Percentiles rank a stretch among this genome's conserved stretches.
phyloP scores from a whole-genome alignment of 2,888 invertebrate genomes.

The Pheosia gnoma region DNA sequence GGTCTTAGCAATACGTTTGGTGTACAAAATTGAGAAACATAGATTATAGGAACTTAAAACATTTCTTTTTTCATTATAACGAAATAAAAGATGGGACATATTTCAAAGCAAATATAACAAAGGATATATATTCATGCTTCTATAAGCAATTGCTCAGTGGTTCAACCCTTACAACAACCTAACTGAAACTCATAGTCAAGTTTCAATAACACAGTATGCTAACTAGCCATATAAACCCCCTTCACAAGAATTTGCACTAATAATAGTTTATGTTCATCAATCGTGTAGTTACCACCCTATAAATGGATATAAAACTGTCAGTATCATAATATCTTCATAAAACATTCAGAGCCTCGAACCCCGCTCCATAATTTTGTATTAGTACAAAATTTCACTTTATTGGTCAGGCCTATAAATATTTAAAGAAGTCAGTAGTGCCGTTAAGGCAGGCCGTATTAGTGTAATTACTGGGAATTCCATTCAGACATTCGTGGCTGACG shows the following conservation, averaged over 20 bases:
- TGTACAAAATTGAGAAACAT: no score
- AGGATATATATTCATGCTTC: no score
- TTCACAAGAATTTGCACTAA: not conserved
- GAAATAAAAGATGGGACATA: no score
- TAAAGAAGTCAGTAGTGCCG: constrained; percentile 41
- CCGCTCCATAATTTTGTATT: constrained; percentile 24
- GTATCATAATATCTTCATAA: constrained; percentile 2
- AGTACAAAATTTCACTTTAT: constrained; percentile 34
- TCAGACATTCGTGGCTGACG: constrained; percentile 5
- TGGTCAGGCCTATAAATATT: constrained; percentile 37
- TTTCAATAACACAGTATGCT: no score
- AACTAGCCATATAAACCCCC: no score
- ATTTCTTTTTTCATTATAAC: no score
- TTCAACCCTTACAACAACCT: no score
- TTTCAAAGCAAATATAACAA: no score
- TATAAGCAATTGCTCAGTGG: no score
- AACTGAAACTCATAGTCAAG: no score
- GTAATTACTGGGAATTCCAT: constrained; percentile 49
- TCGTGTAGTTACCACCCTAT: not conserved
- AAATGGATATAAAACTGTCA: not conserved
- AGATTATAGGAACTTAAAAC: no score
- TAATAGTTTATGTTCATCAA: not conserved
- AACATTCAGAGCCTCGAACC: constrained; percentile 8
- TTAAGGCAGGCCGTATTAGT: constrained; percentile 31
- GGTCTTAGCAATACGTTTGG: no score